Evolutionary conservation across 2,888 invertebrate species (phyloP).

Genomic region (Argyra leucocephala): DNA sequence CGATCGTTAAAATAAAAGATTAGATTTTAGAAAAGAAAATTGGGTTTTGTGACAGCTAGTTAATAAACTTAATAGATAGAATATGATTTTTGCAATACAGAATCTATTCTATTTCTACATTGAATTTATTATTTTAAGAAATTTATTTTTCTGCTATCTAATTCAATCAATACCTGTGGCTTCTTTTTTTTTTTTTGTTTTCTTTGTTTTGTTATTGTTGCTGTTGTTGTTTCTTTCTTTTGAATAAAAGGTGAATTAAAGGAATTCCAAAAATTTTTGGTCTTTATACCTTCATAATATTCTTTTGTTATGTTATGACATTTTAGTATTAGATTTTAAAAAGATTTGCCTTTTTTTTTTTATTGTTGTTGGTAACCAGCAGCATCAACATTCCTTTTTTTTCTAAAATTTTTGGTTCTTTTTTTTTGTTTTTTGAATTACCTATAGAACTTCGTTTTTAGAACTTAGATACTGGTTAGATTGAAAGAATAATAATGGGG

Average conservation of each 20-base stretch:
- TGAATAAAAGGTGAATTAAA: background rate
- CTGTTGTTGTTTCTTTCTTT: background rate
- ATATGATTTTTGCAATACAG: no score
- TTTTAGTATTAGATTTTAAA: constrained; percentile 3
- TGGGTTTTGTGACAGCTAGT: no score
- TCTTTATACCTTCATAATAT: background rate
- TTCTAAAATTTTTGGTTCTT: no score
- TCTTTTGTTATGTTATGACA: constrained; percentile 6
- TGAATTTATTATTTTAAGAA: background rate
- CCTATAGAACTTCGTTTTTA: no score
- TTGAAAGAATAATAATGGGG: no score
- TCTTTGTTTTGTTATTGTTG: background rate
- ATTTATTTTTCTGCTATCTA: background rate
- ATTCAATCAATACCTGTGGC: background rate
- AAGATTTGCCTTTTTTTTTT: background rate
- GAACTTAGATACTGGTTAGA: no score
- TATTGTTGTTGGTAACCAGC: background rate
- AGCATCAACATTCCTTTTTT: no score
- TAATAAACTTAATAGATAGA: no score
- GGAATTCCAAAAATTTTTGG: background rate
- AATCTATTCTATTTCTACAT: no score
- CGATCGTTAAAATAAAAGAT: no score
- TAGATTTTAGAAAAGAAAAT: no score
- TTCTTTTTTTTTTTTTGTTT: background rate
- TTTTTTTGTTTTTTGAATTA: no score